Base-by-base conservation (phyloP, 1,140 invertebrate species). In the Asobara japonica region DNA sequence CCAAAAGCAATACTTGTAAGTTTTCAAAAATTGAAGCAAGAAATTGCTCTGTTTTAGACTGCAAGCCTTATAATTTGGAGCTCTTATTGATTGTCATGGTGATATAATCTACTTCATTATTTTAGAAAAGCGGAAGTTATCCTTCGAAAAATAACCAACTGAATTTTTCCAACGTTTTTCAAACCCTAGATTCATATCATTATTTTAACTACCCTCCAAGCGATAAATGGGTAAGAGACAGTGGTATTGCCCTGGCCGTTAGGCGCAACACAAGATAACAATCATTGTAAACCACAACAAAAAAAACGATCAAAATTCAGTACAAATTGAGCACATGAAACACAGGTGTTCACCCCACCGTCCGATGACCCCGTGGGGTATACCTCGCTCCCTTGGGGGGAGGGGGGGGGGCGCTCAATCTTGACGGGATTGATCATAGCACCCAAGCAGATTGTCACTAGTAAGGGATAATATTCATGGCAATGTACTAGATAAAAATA, bases 371-470 rank as follows among this genome's bases (percentile, higher is more conserved):
- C 51, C 22, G 51, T 11, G 51, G 51, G 51, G 20, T 13, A 56
- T 56, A 22, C 51, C 51, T 6, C 22, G 51, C 51, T 22, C 18
- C 8, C 2, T 22, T 22, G 3, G 20, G 13, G 51, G 33, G 27
- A 10, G 10, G 64, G 18, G 3, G 20, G 13, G 51, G 33, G 27
- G 10, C 20, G 64, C 41, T 65, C 64, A 27, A n/a, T 66, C 65
- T n/a, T 65, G 36, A 71, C 62, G 48, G 33, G 48, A 68, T 74
- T 71, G 45, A 74, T 71, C 65, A 60, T 51, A n/a, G 56, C 29
- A 71, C 67, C 68, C 71, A 74, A 71, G 73, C 69, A 74, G 71
- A 74, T 74, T n/a, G 38, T 45, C 29, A 16, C 48, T n/a, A 18
- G 16, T 36, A 74, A 71, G 27, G 51, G 31, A 30, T 65, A 64